Conservation (phyloP, 2,797 vertebrate species). For the Pangasius macronema region DNA sequence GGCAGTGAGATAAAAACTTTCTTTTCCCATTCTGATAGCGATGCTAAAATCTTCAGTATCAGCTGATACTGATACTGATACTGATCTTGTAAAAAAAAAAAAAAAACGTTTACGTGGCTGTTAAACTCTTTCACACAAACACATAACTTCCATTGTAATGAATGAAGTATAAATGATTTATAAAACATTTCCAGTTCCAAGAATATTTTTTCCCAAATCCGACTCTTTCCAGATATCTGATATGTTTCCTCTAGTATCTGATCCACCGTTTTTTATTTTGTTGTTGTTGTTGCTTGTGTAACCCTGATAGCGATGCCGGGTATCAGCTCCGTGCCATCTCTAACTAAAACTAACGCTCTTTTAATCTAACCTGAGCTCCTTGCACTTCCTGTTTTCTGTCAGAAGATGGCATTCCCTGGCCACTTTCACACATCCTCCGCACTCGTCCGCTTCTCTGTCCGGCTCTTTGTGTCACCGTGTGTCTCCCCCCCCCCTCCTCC, state of each 20-base stretch:
- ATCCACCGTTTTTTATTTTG: background rate
- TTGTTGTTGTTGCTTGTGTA: background rate
- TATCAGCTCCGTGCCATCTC: background rate
- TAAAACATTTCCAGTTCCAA: background rate
- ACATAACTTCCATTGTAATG: background rate
- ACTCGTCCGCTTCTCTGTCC: constrained; percentile 57
- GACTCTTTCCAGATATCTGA: background rate
- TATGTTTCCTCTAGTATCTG: background rate
- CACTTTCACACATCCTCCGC: constrained; percentile 62
- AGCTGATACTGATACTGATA: background rate
- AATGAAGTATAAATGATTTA: background rate
- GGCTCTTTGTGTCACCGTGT: constrained; percentile 41
- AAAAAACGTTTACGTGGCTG: no score
- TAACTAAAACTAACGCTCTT: background rate
- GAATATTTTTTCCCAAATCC: background rate
- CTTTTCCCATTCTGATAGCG: background rate
- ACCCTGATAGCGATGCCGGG: background rate
- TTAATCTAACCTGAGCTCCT: background rate
- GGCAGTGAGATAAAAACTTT: background rate
- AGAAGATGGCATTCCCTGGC: constrained; percentile 79
- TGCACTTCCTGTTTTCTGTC: constrained; percentile 63
- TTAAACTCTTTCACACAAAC: background rate
- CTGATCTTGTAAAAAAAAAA: no score
- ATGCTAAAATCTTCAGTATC: background rate
- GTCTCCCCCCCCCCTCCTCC: background rate